Evolutionary conservation across 2,113 vertebrate genomes (phyloP), one percentile per base, ranked within the genome.

Genomic region (Osmerus eperlanus): DNA sequence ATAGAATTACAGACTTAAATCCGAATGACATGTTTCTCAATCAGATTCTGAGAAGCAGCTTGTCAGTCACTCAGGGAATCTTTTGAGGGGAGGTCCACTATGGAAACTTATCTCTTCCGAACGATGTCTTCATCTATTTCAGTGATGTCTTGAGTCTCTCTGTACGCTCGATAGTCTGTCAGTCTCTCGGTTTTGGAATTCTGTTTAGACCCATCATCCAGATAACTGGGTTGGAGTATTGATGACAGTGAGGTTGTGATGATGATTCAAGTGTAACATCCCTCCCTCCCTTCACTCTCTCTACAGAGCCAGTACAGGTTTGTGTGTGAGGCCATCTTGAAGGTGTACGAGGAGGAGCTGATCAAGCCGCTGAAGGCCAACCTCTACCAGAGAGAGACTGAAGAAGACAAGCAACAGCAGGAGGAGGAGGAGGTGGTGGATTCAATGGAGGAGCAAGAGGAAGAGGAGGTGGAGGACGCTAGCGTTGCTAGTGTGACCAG

Each of bases 301-400:
- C 91, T 88, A 73, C 91, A 96, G 97, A 98, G 97, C 92, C 97
- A 99, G 84, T 98, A 98, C 89, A 95, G 95, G 91, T 99, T 98
- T 83, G 96, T 99, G 73, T 99, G 96, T 80, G 97, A 99, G 93
- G 97, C 97, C 89, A 98, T 99, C 90, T 87, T 98, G 92, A 98
- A 92, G 88, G 97, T 99, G 25, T 98, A 97, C 74, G 95, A 97
- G 91, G 96, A 98, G 90, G 95, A 92, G 71, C 89, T 96, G 90
- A 92, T 96, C 86, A 94, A 93, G 90, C 93, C 95, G 36, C 90
- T 92, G 81, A 92, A 89, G 71, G 78, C 90, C 62, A 85, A 86
- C 70, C 86, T 93, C 83, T 91, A 94, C 91, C 93, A 95, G 90
- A 89, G 72, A 84, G 93, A 89, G 67, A 86, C 89, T 73, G 58